Conservation (phyloP, 2,888 invertebrate species). For the Drosophila peninsularis region DNA sequence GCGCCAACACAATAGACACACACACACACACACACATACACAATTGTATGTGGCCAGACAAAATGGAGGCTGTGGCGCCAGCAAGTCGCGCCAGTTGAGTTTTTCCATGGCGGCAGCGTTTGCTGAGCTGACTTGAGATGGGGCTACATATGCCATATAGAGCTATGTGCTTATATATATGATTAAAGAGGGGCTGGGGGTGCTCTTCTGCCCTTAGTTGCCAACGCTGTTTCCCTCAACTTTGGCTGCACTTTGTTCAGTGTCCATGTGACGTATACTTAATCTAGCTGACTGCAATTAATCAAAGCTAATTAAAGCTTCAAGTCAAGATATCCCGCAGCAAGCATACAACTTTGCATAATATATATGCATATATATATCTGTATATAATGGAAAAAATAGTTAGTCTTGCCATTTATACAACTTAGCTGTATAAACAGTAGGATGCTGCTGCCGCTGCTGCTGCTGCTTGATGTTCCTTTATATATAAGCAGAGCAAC, state of each 20-base stretch:
- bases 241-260: constrained; percentile 15
- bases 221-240: constrained; percentile 1
- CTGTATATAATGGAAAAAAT: constrained; percentile 4
- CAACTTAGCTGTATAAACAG: constrained; percentile 55
- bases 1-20: constrained; percentile 43
- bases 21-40: constrained; percentile 20
- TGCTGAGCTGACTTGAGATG: constrained; percentile 45
- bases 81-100: constrained; percentile 84
- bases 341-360: constrained; percentile 32
- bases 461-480: constrained; percentile 54
- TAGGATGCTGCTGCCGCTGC: not conserved
- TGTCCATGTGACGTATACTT: constrained; percentile 45
- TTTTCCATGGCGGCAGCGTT: constrained; percentile 79
- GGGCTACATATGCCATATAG: not conserved
- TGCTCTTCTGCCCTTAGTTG: not conserved
- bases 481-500: constrained; percentile 53
- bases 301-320: constrained; percentile 54
- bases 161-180: not conserved
- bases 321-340: constrained; percentile 32
- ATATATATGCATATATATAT: not conserved
- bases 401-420: constrained; percentile 29
- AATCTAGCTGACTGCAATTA: constrained; percentile 28
- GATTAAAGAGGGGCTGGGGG: not conserved
- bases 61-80: constrained; percentile 84
- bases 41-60: constrained; percentile 74